Base-by-base conservation (phyloP, 2,113 vertebrate genomes). In the Cephalopterus ornatus region DNA sequence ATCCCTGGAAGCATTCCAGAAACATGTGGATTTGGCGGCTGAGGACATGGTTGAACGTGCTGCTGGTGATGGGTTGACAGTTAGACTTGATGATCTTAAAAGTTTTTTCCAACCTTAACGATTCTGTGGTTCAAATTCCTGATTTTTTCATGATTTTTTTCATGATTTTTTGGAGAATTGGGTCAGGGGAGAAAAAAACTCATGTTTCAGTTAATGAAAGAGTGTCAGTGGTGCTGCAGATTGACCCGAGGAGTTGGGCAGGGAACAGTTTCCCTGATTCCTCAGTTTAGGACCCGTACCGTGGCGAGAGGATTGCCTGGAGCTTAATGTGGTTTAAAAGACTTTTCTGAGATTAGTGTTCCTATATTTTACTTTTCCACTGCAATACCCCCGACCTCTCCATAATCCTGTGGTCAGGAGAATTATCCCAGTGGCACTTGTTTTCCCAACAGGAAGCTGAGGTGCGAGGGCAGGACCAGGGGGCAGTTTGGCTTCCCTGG, bases 351-450 rank as follows among this genome's bases (percentile, higher is more conserved):
- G 19, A 63, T 6, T 4, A 32, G 8, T 4, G 0, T 52, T 63
- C 7, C 28, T 74, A 0, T 22, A 6, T 61, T 88, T 47, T 47
- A 5, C 39, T 74, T 59, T 87, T 44, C 24, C 9, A 1, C 39
- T 73, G 27, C 32, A 30, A 17, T 28, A 27, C 26, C 27, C 42
- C 71, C 1, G 0, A 10, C 53, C 17, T 74, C 39, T 68, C 81
- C 70, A 1, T 22, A 61, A 62, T 2, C 0, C 2, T 17, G n/a
- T 18, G 67, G 49, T 15, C 26, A 15, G 24, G 26, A 28, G 50
- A 27, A 8, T 28, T 52, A 52, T 52, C 50, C 50, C 37, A 2
- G 11, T 49, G 86, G 53, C 47, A 14, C 47, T 71, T 84, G 61
- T 71, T 78, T 59, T 52, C 66, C 65, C 58, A 37, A 1, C 55